These are phyloP conservation scores for Hippocampus mohnikei DNA, from an alignment of 2,113 vertebrate species.

Conservation along the genomic window DNA sequence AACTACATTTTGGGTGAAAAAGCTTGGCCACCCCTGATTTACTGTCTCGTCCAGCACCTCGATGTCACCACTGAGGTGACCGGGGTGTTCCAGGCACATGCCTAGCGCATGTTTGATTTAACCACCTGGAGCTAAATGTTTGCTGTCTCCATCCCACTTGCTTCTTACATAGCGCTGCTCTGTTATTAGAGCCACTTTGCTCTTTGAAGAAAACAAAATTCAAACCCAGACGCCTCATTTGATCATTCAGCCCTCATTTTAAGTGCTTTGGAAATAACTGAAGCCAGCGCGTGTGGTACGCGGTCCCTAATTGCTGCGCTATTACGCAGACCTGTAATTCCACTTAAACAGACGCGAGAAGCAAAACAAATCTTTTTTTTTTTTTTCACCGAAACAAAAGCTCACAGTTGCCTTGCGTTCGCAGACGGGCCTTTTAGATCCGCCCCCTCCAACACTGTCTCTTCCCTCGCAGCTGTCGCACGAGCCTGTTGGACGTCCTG, in stretches of 20 bases:
- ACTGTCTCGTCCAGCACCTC: too few species aligned
- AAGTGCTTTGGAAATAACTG: conserved; percentile 75
- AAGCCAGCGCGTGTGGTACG: conserved; percentile 68
- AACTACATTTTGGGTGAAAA: too few species aligned
- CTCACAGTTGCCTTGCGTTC: conserved; percentile 66
- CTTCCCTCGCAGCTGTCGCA: conserved; percentile 68
- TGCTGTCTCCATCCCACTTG: conserved; percentile 50
- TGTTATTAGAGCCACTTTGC: conserved; percentile 71
- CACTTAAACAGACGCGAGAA: conserved; percentile 58
- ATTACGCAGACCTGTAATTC: conserved; percentile 73
- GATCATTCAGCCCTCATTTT: conserved; percentile 79
- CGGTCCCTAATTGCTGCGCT: conserved; percentile 69
- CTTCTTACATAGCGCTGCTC: conserved; percentile 65
- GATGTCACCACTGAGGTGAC: background rate
- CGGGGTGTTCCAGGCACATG: conserved; percentile 51
- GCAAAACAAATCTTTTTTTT: conserved; percentile 13
- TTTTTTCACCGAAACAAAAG: conserved; percentile 62
- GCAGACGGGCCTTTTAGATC: conserved; percentile 71
- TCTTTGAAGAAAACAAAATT: conserved; percentile 73
- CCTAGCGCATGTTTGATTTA: conserved; percentile 63
- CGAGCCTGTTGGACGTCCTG: conserved; percentile 64
- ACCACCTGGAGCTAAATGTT: conserved; percentile 63
- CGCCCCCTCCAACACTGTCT: conserved; percentile 23
- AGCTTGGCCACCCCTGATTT: too few species aligned
- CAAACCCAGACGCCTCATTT: conserved; percentile 74